Base-by-base conservation (phyloP, 2,888 invertebrate genomes). In the Thecophora atra region DNA sequence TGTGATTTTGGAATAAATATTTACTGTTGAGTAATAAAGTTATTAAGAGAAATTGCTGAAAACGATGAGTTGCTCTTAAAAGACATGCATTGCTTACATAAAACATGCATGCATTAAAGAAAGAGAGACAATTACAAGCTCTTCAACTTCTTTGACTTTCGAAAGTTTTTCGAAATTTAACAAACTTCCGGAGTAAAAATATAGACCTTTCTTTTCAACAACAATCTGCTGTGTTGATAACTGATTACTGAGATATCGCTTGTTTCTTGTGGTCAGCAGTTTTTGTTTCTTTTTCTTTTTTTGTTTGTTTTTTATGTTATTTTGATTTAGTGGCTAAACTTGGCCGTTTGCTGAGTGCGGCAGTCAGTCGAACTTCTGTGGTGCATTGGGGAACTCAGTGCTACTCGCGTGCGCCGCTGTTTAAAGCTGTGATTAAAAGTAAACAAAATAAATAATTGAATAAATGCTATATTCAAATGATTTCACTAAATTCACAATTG, bases 321-420 rank as follows among this genome's bases (percentile, higher is more conserved):
- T 37, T 26, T 19, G 42, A 42, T n/a, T 21, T 3, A 11, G 67
- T 28, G 47, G 58, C 58, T 69, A 58, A 71, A 73, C 52, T 65
- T 66, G 52, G 65, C 28, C 66, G 64, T 19, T 42, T 70, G 37
- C 21, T 56, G 28, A 24, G 44, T 19, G 24, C 65, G 3, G 63
- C 56, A 26, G n/a, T 72, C 72, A 74, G 74, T 74, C 62, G 70
- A 56, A 21, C 62, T 66, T 67, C 67, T 70, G 62, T 58, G 37
- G 44, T 66, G 60, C 63, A 44, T 60, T 69, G 44, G 58, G 71
- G 52, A 69, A 70, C 73, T 51, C 70, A 65, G 51, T 56, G 66
- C 30, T 60, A 51, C 1, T 47, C 17, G 47, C 47, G n/a, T 5
- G 37, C 11, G 37, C 3, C 37, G 37, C 21, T 56, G 19, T 56